Evolutionary conservation across 2,888 invertebrate genomes (phyloP).

Genomic region (Ennomos erosarius): DNA sequence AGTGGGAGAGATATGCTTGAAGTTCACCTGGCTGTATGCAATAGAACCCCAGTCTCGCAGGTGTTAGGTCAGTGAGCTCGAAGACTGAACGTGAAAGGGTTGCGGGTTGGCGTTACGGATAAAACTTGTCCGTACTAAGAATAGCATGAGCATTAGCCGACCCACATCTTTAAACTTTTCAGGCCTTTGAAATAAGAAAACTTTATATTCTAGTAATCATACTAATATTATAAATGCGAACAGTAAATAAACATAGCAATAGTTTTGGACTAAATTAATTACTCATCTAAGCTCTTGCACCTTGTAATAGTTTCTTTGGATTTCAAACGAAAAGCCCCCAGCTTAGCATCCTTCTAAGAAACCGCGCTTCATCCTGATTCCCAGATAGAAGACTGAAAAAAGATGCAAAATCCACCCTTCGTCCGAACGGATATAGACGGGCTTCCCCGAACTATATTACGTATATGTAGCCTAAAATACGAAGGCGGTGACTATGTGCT

Average conservation of each 20-base stretch:
- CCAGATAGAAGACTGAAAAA: slow-evolving; percentile 45
- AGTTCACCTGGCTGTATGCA: too few species aligned
- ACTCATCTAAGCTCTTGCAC: not conserved
- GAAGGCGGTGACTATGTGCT: slow-evolving; percentile 69
- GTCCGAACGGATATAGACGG: slow-evolving; percentile 63
- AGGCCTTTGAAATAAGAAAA: too few species aligned
- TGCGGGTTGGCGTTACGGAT: too few species aligned
- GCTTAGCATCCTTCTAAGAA: slow-evolving; percentile 22
- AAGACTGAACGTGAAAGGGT: too few species aligned
- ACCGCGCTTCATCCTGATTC: slow-evolving; percentile 35
- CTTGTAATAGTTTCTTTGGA: not conserved
- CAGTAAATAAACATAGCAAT: too few species aligned
- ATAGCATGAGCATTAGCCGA: too few species aligned
- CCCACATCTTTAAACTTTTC: too few species aligned
- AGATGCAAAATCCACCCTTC: slow-evolving; percentile 49
- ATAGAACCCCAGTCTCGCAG: too few species aligned
- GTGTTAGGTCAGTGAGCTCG: too few species aligned
- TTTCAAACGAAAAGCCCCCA: slow-evolving; percentile 1
- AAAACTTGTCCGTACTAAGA: too few species aligned
- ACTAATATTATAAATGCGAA: too few species aligned
- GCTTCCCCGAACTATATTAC: slow-evolving; percentile 77
- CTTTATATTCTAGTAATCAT: not conserved
- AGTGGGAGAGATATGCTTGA: too few species aligned
- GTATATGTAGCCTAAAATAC: slow-evolving; percentile 64
- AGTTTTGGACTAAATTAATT: not conserved